phyloP scores from a whole-genome alignment of 2,113 vertebrate species.

The crab-eating macaque (Macaca fascicularis) region T2T-MFA8v1.1 NC_088395.1:9414501-9415000 shows the following conservation, averaged over 20 bases:
- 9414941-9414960: too few relatives aligned
- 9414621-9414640: background rate
- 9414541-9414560: background rate
- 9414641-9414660: background rate
- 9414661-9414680: background rate
- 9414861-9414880: background rate
- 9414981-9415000: background rate
- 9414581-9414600: too few relatives aligned
- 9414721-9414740: background rate
- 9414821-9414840: too few relatives aligned
- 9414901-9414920: too few relatives aligned
- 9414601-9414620: background rate
- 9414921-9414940: too few relatives aligned
- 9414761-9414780: background rate
- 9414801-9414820: background rate
- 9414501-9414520: background rate
- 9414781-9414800: background rate
- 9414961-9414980: background rate
- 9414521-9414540: background rate
- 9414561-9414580: background rate
- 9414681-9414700: background rate
- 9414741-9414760: background rate
- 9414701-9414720: background rate
- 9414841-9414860: background rate
- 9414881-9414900: background rate